Evolutionary conservation across 2,797 vertebrate species (phyloP), one percentile per base, ranked within the genome.

Genomic region (Orestias chungarensis): DNA sequence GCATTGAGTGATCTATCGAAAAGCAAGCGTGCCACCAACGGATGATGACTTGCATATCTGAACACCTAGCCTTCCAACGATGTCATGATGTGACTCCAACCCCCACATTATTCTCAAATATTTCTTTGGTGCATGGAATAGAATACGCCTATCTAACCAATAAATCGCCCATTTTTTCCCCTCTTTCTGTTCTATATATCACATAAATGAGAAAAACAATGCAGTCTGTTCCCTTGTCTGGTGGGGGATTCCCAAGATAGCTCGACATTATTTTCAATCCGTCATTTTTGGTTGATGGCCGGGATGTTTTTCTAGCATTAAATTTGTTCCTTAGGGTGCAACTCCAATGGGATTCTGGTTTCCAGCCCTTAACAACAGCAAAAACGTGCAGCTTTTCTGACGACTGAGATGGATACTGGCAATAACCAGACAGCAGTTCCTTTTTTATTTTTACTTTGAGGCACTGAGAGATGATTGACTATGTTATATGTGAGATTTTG

Each of bases 281-380:
- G 93, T 94, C 93, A 94, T 94, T 94, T 94, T 94, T 94, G 93
- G 92, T 93, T 93, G 93, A 93, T 93, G 92, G 92, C 92, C 92
- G 92, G 92, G 92, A 94, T 94, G 92, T 94, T 94, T 94, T 94
- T 93, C 93, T 93, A 93, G 92, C 91, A 93, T 93, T 94, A 93
- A 94, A 94, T 93, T 91, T 93, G 92, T 92, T 94, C 93, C 92
- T 93, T 91, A 89, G 93, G 93, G 93, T 94, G 91, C 90, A 90
- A 92, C 91, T 93, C 93, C 92, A 81, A 91, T 90, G 93, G 93
- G 93, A 94, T 92, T 93, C 91, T 90, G 88, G 89, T 93, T 94
- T 92, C 89, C 91, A 93, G 92, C 91, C 93, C 91, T 93, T 93
- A 93, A 93, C 93, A 94, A 94, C 93, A 92, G 93, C 91, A 91